Evolutionary conservation across 1,140 invertebrate species (phyloP).

Genomic region (Zophobas atratus): DNA sequence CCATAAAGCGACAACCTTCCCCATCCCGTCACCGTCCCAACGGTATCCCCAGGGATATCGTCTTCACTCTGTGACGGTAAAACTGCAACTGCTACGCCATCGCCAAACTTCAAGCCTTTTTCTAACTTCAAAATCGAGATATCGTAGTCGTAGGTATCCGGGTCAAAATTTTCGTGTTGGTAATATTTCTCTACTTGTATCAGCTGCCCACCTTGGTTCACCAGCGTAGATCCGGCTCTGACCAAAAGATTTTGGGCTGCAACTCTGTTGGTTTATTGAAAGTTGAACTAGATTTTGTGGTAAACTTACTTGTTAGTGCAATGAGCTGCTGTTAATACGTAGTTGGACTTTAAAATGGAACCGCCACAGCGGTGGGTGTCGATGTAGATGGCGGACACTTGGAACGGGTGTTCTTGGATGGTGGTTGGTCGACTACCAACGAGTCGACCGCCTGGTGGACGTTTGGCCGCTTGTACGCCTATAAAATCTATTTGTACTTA

Average conservation of each 20-base stretch:
- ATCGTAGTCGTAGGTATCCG: slow-evolving; percentile 41
- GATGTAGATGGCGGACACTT: slow-evolving; percentile 68
- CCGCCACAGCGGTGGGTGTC: slow-evolving; percentile 71
- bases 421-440: slow-evolving; percentile 69
- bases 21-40: slow-evolving; percentile 24
- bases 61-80: not conserved
- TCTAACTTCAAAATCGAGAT: slow-evolving; percentile 31
- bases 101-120: not conserved
- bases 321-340: slow-evolving; percentile 69
- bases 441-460: slow-evolving; percentile 53
- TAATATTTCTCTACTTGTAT: slow-evolving; percentile 8
- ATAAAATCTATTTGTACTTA: too few relatives aligned
- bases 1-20: slow-evolving; percentile 6
- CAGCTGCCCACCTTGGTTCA: not conserved
- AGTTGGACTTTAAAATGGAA: slow-evolving; percentile 69
- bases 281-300: too few relatives aligned
- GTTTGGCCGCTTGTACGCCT: not conserved
- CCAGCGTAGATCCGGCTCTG: slow-evolving; percentile 34
- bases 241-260: slow-evolving; percentile 15
- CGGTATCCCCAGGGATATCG: not conserved
- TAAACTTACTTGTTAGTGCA: slow-evolving; percentile 40
- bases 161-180: slow-evolving; percentile 23
- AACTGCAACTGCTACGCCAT: not conserved
- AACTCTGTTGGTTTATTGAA: not conserved
- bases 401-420: slow-evolving; percentile 73